Evolutionary conservation across 2,888 invertebrate genomes (phyloP).

Genomic region (Orthosia cruda): DNA sequence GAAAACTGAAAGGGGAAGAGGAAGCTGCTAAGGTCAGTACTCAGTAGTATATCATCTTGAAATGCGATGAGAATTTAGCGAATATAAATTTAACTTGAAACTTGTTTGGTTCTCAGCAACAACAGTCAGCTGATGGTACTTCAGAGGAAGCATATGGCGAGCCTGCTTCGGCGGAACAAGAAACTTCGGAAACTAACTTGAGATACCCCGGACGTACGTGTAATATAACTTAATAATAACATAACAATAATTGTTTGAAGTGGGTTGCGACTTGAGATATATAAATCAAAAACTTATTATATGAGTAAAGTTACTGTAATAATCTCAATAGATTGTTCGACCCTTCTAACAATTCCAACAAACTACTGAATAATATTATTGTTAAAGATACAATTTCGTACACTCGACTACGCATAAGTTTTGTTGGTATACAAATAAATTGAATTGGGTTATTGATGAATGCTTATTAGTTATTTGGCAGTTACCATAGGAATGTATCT

Average conservation of each 20-base stretch:
- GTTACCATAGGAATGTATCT: too few relatives aligned
- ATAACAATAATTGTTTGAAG: constrained; percentile 65
- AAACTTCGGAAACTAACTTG: constrained; percentile 85
- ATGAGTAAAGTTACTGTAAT: constrained; percentile 59
- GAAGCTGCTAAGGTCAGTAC: constrained; percentile 75
- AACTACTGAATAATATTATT: constrained; percentile 53
- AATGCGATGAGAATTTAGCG: constrained; percentile 49
- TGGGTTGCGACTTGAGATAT: constrained; percentile 59
- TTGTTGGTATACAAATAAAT: constrained; percentile 5
- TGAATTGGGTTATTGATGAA: constrained; percentile 24
- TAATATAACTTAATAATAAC: constrained; percentile 68
- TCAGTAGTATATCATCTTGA: constrained; percentile 60
- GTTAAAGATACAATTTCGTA: constrained; percentile 53
- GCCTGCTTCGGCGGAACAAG: constrained; percentile 80
- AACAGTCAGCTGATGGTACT: constrained; percentile 62
- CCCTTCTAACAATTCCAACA: constrained; percentile 38
- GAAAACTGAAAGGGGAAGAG: constrained; percentile 83
- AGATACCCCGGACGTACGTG: constrained; percentile 86
- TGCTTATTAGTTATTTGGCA: constrained; percentile 8
- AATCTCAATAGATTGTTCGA: constrained; percentile 61
- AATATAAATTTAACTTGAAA: constrained; percentile 58
- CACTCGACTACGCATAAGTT: constrained; percentile 20
- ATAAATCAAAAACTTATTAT: constrained; percentile 70
- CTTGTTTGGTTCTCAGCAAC: constrained; percentile 70
- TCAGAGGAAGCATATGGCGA: constrained; percentile 72